Evolutionary conservation across 2,797 vertebrate species (phyloP).

Genomic region (Phylloscopus collybita): DNA sequence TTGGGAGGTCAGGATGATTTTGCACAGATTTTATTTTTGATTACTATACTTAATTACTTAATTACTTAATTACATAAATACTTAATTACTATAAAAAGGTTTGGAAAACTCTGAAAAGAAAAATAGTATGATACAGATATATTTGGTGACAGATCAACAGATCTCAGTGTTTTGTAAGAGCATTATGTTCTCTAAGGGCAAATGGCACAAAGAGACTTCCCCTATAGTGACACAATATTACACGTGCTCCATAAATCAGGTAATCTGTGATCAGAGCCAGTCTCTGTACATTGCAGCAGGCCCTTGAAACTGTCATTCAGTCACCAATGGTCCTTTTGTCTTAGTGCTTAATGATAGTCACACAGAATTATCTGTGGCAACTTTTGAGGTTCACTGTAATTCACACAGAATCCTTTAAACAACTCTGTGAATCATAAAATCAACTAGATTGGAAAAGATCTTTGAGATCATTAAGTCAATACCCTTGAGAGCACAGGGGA

Average conservation of each 20-base stretch:
- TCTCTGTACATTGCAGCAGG: not conserved
- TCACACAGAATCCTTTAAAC: not conserved
- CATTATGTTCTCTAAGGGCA: not conserved
- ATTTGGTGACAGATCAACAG: not conserved
- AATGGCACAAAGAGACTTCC: not conserved
- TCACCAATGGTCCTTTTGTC: not conserved
- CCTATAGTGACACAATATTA: not conserved
- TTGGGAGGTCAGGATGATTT: not conserved
- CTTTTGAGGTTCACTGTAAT: not conserved
- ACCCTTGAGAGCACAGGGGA: not conserved
- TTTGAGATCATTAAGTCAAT: not conserved
- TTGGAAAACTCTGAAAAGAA: not conserved
- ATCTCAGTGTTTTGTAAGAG: not conserved
- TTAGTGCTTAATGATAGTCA: not conserved
- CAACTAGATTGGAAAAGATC: not conserved
- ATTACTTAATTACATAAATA: too few species aligned
- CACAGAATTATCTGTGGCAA: not conserved
- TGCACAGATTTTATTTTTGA: not conserved
- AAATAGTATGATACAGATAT: not conserved
- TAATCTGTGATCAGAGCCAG: not conserved
- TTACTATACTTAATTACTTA: not conserved
- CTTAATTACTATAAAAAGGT: not conserved
- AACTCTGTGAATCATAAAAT: not conserved
- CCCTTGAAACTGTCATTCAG: not conserved
- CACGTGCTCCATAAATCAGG: not conserved